Percentiles rank a stretch among this genome's conserved stretches.
Evolutionary conservation across 1,140 invertebrate species (phyloP).

Genomic region (Schlechtendalia chinensis): DNA sequence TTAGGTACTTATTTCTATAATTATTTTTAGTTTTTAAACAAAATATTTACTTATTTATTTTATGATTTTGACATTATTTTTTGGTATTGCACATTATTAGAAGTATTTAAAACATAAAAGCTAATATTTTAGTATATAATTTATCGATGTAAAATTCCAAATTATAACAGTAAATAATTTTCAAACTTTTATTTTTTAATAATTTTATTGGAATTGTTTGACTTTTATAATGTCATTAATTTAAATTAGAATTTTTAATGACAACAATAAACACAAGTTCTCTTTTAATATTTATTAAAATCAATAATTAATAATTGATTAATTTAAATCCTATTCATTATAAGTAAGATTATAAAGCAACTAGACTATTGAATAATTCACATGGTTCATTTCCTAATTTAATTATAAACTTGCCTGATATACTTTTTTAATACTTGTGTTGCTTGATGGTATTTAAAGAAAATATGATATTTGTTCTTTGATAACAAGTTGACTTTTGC

Average conservation of each 20-base stretch:
- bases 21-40: neutral
- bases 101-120: neutral
- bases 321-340: slow-evolving; percentile 1
- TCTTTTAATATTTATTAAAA: neutral
- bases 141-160: neutral
- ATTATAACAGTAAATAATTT: neutral
- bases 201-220: too few relatives aligned
- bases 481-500: neutral
- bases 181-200: neutral
- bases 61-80: neutral
- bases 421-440: neutral
- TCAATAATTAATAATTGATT: neutral
- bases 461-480: neutral
- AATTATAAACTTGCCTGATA: neutral
- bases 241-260: neutral
- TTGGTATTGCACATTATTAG: neutral
- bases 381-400: neutral
- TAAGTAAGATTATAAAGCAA: neutral
- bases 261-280: neutral
- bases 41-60: neutral
- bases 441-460: neutral
- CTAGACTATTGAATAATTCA: neutral
- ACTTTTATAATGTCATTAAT: neutral
- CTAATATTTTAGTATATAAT: neutral
- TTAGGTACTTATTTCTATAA: too few relatives aligned